Conservation (phyloP, 2,888 invertebrate genomes). For the Rhorus exstirpatorius region DNA sequence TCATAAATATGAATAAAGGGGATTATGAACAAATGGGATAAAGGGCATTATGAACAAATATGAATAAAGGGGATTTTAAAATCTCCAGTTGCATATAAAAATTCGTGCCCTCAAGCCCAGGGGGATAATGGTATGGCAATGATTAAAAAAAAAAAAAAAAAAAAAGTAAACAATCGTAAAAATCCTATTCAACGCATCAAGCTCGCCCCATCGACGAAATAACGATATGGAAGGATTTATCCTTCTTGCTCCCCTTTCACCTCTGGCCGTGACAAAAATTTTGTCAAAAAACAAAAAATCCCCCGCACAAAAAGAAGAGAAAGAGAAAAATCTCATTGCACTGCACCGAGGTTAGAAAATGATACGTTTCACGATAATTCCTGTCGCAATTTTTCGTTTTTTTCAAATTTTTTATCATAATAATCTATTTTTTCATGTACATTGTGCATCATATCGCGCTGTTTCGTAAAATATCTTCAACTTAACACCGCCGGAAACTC, state of each 20-base stretch:
- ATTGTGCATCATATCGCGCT: conserved; percentile 35
- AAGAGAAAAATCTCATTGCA: conserved; percentile 61
- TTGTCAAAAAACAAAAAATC: conserved; percentile 42
- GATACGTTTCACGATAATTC: conserved; percentile 64
- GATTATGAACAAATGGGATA: no score
- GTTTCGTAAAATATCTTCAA: conserved; percentile 24
- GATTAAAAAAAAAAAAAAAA: conserved; percentile 33
- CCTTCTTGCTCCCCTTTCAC: conserved; percentile 4
- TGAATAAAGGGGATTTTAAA: conserved; percentile 46
- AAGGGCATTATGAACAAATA: no score
- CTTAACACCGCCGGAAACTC: no score
- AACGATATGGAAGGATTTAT: conserved; percentile 71
- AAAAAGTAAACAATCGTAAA: conserved; percentile 64
- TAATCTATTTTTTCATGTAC: conserved; percentile 41
- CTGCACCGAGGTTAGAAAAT: conserved; percentile 60
- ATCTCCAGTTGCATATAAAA: conserved; percentile 60
- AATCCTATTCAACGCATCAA: conserved; percentile 70
- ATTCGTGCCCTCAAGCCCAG: conserved; percentile 42
- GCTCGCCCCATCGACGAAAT: conserved; percentile 73
- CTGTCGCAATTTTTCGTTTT: conserved; percentile 49
- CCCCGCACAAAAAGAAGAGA: conserved; percentile 16
- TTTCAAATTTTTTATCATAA: conserved; percentile 9
- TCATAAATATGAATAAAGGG: no score
- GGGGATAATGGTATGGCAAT: no score
- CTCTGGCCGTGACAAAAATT: conserved; percentile 69